A percentile compares a stretch with the other conserved stretches of the same genome.
Conservation (phyloP, 2,888 invertebrate genomes). For the Hemicrepidius hirtus region DNA sequence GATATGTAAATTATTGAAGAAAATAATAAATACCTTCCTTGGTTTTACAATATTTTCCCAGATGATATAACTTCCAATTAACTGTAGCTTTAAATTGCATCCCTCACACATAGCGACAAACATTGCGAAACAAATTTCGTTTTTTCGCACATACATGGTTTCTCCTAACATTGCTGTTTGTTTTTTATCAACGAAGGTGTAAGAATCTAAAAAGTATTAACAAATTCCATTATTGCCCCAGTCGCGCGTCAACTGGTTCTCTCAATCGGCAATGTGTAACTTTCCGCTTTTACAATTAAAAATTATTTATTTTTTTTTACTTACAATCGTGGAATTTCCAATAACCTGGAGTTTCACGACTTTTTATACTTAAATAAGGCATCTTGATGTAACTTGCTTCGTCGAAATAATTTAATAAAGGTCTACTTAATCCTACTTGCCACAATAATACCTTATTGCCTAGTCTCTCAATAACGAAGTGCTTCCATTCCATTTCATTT, state of each 20-base stretch:
- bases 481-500: constrained; percentile 12
- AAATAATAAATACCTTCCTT: too few species aligned
- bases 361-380: neutral
- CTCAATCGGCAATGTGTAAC: too few species aligned
- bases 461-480: constrained; percentile 15
- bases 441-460: neutral
- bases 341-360: neutral
- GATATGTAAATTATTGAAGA: too few species aligned
- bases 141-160: neutral
- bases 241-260: too few species aligned
- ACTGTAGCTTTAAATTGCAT: constrained; percentile 24
- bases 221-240: too few species aligned
- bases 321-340: constrained; percentile 32
- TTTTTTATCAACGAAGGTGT: neutral
- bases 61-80: too few species aligned
- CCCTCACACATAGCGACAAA: constrained; percentile 50
- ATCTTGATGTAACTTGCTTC: neutral
- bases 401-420: constrained; percentile 12
- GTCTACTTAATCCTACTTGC: neutral
- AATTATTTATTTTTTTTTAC: too few species aligned
- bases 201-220: constrained; percentile 31
- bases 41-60: too few species aligned
- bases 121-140: constrained; percentile 42
- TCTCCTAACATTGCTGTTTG: neutral
- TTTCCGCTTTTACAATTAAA: too few species aligned